Conservation (phyloP, 2,797 vertebrate species). For the Simalia tracyae region DNA sequence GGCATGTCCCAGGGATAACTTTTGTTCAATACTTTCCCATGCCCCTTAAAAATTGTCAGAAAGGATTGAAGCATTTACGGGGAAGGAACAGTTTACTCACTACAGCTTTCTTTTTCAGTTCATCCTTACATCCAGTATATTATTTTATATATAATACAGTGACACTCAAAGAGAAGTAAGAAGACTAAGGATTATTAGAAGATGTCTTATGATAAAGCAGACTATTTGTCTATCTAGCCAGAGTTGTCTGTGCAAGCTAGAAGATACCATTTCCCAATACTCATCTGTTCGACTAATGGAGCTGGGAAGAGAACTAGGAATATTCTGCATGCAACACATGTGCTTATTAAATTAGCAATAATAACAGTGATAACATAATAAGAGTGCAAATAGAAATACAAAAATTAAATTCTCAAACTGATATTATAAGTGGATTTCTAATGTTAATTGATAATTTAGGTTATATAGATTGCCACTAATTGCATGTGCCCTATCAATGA, state of each 20-base stretch:
- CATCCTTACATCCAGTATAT: conserved; percentile 13
- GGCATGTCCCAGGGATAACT: background rate
- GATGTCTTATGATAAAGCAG: background rate
- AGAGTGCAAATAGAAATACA: background rate
- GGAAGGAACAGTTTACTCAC: background rate
- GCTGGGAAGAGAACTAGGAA: background rate
- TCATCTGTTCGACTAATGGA: background rate
- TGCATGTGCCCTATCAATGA: background rate
- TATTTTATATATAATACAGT: conserved; percentile 28
- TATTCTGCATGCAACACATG: background rate
- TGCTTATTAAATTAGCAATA: background rate
- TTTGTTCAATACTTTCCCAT: background rate
- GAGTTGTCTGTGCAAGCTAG: background rate
- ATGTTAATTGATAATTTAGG: background rate
- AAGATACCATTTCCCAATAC: background rate
- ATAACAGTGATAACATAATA: background rate
- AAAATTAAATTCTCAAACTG: background rate
- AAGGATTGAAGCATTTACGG: background rate
- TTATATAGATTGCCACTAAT: background rate
- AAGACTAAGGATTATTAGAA: background rate
- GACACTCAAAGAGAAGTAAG: conserved; percentile 20
- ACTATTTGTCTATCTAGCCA: background rate
- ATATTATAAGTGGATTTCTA: background rate
- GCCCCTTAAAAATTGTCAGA: background rate
- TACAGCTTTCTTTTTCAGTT: background rate